Evolutionary conservation across 2,797 vertebrate genomes (phyloP), one percentile per base, ranked within the genome.

Genomic region (Hippoglossus hippoglossus): DNA sequence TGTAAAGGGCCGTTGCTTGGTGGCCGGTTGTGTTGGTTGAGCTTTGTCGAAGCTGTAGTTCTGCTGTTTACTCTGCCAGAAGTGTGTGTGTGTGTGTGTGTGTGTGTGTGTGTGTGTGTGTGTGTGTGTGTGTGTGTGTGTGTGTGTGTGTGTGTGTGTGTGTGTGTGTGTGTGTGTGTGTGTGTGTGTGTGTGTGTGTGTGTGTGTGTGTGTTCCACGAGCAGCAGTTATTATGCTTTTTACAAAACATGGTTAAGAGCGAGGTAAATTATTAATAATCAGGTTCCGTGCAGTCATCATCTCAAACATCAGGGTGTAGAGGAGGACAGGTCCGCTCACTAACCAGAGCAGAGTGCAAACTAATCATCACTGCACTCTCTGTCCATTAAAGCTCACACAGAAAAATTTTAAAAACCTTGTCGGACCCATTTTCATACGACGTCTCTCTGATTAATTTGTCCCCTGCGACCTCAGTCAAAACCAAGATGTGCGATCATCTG

Each of bases 351-450:
- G 62, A 84, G 86, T 18, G 39, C 56, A 46, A 73, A 68, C 71
- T 77, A 81, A 88, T 91, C 63, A 80, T 69, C 65, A 34, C 75
- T 84, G 89, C 89, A 91, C 92, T 92, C 84, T 90, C 49, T 66
- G 73, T 75, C 84, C 79, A 92, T 92, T 93, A 92, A 55, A 66
- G 89, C 67, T 73, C 60, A 75, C 71, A 50, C 53, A 77, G 79
- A 80, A 57, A 63, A 63, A 69, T 76, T 62, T 77, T 64, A 73
- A 76, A 87, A 31, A 77, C 79, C 86, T 83, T 83, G 67, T 91
- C 90, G 84, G 63, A 28, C 60, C 49, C 49, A 73, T 89, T 88
- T 90, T 83, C 53, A 63, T 68, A 36, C 67, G 41, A 56, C 69
- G 65, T 88, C 84, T 86, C 60, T 80, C 79, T 69, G 22, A 82